These are phyloP conservation scores for Tachuris rubrigastra DNA, from an alignment of 2,113 vertebrate species.

Conservation along the genomic window DNA sequence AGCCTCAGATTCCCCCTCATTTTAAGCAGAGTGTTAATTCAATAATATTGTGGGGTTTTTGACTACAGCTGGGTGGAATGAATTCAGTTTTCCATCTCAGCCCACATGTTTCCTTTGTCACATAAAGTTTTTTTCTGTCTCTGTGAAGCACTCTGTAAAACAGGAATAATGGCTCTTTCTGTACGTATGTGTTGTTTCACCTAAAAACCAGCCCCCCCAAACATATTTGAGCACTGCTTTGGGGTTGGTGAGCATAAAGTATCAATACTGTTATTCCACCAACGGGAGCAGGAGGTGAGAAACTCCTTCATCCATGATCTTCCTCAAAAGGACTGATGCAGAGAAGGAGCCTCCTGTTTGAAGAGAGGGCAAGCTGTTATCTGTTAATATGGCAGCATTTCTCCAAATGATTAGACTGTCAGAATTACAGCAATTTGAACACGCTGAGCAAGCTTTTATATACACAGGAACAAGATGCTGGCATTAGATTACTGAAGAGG, in stretches of 20 bases:
- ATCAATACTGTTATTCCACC: background rate
- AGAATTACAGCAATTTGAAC: conserved; percentile 19
- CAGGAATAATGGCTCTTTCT: background rate
- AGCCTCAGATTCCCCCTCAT: background rate
- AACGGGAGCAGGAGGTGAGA: background rate
- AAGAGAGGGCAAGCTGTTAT: conserved; percentile 30
- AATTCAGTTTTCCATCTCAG: background rate
- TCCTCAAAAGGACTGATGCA: background rate
- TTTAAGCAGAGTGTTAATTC: background rate
- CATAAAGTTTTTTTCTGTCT: background rate
- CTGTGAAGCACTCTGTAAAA: background rate
- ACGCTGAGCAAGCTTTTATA: background rate
- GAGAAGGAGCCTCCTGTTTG: background rate
- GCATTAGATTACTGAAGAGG: background rate
- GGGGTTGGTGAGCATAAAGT: background rate
- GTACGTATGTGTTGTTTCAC: background rate
- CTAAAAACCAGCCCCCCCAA: background rate
- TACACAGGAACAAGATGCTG: conserved; percentile 19
- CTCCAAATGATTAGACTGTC: conserved; percentile 36
- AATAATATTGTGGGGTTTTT: conserved; percentile 3
- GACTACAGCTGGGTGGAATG: background rate
- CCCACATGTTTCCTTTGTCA: background rate
- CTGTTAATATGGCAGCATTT: conserved; percentile 15
- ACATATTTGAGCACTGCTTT: background rate
- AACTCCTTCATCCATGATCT: background rate